Evolutionary conservation across 2,113 vertebrate genomes (phyloP), one percentile per base, ranked within the genome.

Genomic region (Phocoena sinus): DNA sequence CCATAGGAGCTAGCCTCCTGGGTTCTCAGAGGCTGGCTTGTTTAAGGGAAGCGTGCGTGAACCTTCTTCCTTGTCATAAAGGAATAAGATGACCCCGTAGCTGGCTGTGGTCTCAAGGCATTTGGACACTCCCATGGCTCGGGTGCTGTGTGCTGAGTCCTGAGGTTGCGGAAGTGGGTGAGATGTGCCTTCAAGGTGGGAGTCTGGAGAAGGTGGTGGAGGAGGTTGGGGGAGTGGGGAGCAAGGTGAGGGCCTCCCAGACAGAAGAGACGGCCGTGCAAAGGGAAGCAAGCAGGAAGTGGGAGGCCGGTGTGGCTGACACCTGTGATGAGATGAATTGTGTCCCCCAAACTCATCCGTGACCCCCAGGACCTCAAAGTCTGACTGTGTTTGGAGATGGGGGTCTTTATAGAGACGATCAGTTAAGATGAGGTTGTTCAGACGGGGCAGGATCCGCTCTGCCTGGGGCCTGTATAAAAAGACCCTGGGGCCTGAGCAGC

Each of bases 221-320:
- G 15, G 56, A 1, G 41, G 26, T 20, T 7, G 8, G 62, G 62
- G 41, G 3, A 12, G 20, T n/a, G 28, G 6, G 18, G 18, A 2
- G 20, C 4, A 6, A 6, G 28, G 5, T 4, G 41, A 44, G 4
- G 62, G 31, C 41, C 26, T 5, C 15, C 47, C n/a, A 2, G 44
- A 18, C 1, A 14, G 63, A 17, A 3, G 44, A 36, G 33, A 38
- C 5, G 9, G 14, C 23, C 47, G 0, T 2, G 65, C 33, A 70
- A 6, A 3, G 33, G 65, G 23, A 9, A 15, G 17, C 12, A 18
- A 4, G 17, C 2, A 18, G 21, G 47, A 18, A 1, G 5, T 0
- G 47, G 17, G 9, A 12, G 33, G 1, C 2, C 0, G 15, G 65
- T 26, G 33, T 5, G 4, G 65, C 1, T 10, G 21, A 2, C n/a